Percentiles rank a stretch among this genome's conserved stretches.
phyloP scores from a whole-genome alignment of 2,797 vertebrate genomes.

The Margarornis squamiger region DNA sequence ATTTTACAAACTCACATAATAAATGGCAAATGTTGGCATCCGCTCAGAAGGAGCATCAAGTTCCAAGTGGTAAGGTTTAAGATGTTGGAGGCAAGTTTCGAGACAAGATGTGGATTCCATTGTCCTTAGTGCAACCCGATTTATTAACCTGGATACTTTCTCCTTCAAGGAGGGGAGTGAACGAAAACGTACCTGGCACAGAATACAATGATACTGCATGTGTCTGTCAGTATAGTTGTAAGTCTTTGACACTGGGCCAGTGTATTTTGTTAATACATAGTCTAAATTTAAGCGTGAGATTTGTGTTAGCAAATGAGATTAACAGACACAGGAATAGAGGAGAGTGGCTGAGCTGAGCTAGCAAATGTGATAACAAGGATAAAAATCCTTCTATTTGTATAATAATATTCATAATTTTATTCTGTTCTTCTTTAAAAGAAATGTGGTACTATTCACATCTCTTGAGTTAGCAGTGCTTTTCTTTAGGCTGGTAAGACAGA shows the following conservation, averaged over 20 bases:
- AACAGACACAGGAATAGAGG: not conserved
- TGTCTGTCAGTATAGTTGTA: not conserved
- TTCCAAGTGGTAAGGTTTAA: slow-evolving; percentile 37
- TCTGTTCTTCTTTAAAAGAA: not conserved
- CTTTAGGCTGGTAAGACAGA: not conserved
- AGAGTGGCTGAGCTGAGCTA: not conserved
- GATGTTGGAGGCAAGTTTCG: slow-evolving; percentile 24
- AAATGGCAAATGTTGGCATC: slow-evolving; percentile 34
- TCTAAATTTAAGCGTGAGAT: not conserved
- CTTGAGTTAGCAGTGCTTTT: not conserved
- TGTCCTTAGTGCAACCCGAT: not conserved
- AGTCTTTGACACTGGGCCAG: not conserved
- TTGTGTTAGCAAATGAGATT: not conserved
- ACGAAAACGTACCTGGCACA: not conserved
- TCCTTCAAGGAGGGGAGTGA: not conserved
- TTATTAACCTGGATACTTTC: slow-evolving; percentile 1
- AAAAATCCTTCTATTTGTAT: not conserved
- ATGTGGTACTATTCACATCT: rapidly evolving
- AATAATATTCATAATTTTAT: not conserved
- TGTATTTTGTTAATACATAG: not conserved
- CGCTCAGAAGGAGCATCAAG: slow-evolving; percentile 8
- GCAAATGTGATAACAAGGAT: not conserved
- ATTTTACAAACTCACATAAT: slow-evolving; percentile 47
- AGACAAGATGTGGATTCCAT: slow-evolving; percentile 49
- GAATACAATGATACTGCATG: not conserved